Evolutionary conservation across 2,797 vertebrate species (phyloP).

Genomic region (Coccyzus lansbergi): DNA sequence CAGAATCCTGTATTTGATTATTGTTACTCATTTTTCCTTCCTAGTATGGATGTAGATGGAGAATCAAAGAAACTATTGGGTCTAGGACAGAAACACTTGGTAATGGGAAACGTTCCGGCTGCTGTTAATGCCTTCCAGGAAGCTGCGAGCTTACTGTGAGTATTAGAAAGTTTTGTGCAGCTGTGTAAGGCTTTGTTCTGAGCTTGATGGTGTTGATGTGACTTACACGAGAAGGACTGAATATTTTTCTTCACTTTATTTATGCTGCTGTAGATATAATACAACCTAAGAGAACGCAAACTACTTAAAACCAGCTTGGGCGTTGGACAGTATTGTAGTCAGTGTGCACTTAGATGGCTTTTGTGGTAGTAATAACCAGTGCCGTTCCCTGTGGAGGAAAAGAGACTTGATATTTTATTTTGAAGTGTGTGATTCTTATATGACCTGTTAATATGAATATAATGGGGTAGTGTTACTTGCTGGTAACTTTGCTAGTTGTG

Average conservation of each 20-base stretch:
- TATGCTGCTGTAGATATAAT: not conserved
- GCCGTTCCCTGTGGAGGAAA: not conserved
- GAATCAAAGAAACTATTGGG: conserved; percentile 95
- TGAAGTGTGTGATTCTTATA: not conserved
- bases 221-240: not conserved
- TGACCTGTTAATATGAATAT: not conserved
- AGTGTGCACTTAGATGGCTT: not conserved
- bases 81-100: conserved; percentile 91
- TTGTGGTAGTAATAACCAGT: not conserved
- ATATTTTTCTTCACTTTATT: rapidly evolving
- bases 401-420: not conserved
- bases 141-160: conserved; percentile 94
- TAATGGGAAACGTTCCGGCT: conserved; percentile 93
- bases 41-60: conserved; percentile 84
- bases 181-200: not conserved
- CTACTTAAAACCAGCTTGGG: not conserved
- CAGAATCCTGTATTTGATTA: not conserved
- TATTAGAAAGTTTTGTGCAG: conserved; percentile 33
- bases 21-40: not conserved
- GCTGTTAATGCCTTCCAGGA: conserved; percentile 95
- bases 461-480: not conserved
- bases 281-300: rapidly evolving
- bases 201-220: not conserved
- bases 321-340: not conserved
- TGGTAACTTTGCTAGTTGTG: not conserved